A percentile compares a stretch with the other conserved stretches of the same genome.
phyloP scores from a whole-genome alignment of 2,888 invertebrate species.

The Abrostola triplasia region DNA sequence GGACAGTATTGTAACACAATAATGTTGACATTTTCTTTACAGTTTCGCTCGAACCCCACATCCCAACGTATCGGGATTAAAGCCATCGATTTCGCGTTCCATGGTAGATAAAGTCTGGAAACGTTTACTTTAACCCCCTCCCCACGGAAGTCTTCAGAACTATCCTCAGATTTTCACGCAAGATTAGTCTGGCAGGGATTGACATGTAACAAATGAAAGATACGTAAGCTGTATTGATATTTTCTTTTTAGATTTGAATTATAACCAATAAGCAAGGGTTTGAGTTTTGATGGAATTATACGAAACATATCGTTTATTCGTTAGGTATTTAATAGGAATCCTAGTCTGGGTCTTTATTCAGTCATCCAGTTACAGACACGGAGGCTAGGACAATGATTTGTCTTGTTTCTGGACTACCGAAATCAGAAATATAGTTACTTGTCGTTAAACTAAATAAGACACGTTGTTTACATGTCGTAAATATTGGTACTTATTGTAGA shows the following conservation, averaged over 20 bases:
- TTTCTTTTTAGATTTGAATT: not conserved
- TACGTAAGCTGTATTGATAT: constrained; percentile 10
- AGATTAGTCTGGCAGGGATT: constrained; percentile 63
- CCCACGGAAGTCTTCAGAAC: constrained; percentile 48
- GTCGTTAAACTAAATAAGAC: no score
- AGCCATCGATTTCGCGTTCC: constrained; percentile 79
- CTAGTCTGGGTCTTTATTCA: no score
- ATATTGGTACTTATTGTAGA: not conserved
- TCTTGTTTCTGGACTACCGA: no score
- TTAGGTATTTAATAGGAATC: no score
- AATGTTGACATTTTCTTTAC: constrained; percentile 79
- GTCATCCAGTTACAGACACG: no score
- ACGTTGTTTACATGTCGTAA: no score
- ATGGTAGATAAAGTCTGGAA: constrained; percentile 76
- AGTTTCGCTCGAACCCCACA: constrained; percentile 51
- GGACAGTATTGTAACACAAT: constrained; percentile 68
- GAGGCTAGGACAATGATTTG: no score
- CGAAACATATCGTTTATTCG: no score
- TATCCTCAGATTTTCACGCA: constrained; percentile 67
- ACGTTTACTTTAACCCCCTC: constrained; percentile 68
- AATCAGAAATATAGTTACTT: no score
- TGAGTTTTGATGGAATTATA: no score
- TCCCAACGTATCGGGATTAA: constrained; percentile 62
- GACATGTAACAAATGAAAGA: constrained; percentile 31
- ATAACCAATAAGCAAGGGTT: no score